Base-by-base conservation (phyloP, 1,140 invertebrate genomes). In the Drosophila saltans region DNA sequence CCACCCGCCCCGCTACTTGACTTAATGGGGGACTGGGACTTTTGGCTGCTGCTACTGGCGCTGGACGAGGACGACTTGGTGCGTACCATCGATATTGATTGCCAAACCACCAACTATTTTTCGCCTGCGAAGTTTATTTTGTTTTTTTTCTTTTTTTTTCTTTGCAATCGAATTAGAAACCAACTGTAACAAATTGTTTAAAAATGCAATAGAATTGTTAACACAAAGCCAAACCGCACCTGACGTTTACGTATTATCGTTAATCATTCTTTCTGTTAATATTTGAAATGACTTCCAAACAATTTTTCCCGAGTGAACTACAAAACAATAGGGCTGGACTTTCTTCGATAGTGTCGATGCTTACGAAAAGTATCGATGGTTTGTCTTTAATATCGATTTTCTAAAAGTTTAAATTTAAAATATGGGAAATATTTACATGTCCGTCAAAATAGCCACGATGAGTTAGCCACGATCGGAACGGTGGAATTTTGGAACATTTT, bases 51-150 rank as follows among this genome's bases (percentile, higher is more conserved):
- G 71, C 84, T 91, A 70, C 90, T 91, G 66, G 75, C 89, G 73
- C 90, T 91, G 69, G 90, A 91, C 52, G 90, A 91, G 61, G 91
- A 86, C 57, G 90, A 90, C 74, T 90, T 92, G 66, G 85, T 92
- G 71, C 91, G 91, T 80, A 92, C 91, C 91, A 92, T 92, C 83
- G 85, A 86, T 89, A 86, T 86, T 76, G 84, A 83, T 86, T 86
- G 65, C 80, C 79, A 72, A 72, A 68, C 64, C 75, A 81, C 57
- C 57, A 16, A 39, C 16, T 59, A 24, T 24, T 59, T 10, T 10
- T 59, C 10, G 33, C 48, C 7, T 24, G 48, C 21, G 26, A 10
- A 55, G 48, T 26, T 36, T 36, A 4, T 52, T 52, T 26, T 5
- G 48, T 26, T 36, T 36, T 36, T 52, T 52, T 26, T 5, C 2